Evolutionary conservation across 1,140 invertebrate genomes (phyloP), one percentile per base, ranked within the genome.

Genomic region (Tetramorium parvispinum): DNA sequence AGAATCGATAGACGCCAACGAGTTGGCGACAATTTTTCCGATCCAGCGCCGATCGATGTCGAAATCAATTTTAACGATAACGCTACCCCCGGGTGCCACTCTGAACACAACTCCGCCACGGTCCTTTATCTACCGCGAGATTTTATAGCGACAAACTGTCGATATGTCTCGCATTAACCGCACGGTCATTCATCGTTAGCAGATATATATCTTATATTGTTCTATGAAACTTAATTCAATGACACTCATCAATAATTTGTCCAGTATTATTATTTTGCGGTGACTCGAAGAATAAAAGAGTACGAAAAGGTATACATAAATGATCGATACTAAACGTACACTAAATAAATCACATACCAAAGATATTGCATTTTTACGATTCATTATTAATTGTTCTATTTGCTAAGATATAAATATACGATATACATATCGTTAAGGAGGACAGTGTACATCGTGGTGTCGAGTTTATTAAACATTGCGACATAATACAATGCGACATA

Each of bases 1-100:
- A 16, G 55, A 81, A 89, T 89, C 88, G 83, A 88, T 86, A 76
- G 82, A 65, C 83, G 53, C 75, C 55, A 88, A 81, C 88, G 82
- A 81, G 87, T 89, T 76, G 88, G 68, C 82, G 76, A 87, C 87
- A 87, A 89, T 89, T 89, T 85, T 81, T 83, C 79, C 53, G 68
- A 75, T 73, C 51, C 66, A 18, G 65, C 63, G 51, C 16, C 65
- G 79, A 82, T 82, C 79, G 79, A 73, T 83, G 79, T 83, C 68
- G 16, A 75, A 83, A 83, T 83, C 68, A 59, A 83, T 83, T 83
- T 83, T 83, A 83, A 83, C 79, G 79, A 83, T 83, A 83, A 83
- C 79, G 79, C 68, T 57, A 43, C 55, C 53, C 79, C 53, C 68
- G 79, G 61, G 68, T 83, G 43, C 24, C 40, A 63, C 32, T 57